Evolutionary conservation across 1,140 invertebrate genomes (phyloP).

Genomic region (Bradysia coprophila): DNA sequence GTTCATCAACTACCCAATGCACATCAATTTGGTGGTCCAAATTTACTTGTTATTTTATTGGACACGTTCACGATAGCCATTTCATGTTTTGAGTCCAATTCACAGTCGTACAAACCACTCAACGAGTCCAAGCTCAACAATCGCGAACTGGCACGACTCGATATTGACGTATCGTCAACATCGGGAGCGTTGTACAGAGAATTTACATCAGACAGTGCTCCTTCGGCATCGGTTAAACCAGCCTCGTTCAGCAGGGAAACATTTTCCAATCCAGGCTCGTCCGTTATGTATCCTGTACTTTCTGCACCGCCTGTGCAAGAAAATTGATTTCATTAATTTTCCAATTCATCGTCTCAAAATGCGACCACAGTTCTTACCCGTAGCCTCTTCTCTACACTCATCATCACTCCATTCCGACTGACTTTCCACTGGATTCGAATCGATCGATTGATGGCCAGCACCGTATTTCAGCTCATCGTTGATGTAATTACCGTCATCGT

Average conservation of each 20-base stretch:
- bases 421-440: constrained; percentile 31
- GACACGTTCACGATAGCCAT: constrained; percentile 24
- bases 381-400: constrained; percentile 26
- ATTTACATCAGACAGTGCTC: constrained; percentile 66
- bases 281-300: constrained; percentile 61
- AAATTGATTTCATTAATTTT: constrained; percentile 14
- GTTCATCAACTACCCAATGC: no score
- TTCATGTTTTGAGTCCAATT: constrained; percentile 23
- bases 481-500: constrained; percentile 8
- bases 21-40: constrained; percentile 11
- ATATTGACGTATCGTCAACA: constrained; percentile 56
- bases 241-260: constrained; percentile 66
- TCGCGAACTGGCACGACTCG: constrained; percentile 56
- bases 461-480: constrained; percentile 24
- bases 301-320: constrained; percentile 39
- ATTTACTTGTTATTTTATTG: constrained; percentile 23
- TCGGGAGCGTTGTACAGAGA: constrained; percentile 60
- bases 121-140: constrained; percentile 58
- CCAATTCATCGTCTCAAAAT: no score
- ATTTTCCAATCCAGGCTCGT: constrained; percentile 66
- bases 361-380: constrained; percentile 13
- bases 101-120: constrained; percentile 61
- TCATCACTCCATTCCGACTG: constrained; percentile 66
- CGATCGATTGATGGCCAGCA: constrained; percentile 21
- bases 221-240: constrained; percentile 70